Percentiles rank a stretch among this genome's conserved stretches.
Conservation (phyloP, 1,140 invertebrate species). For the Cephus cinctus region DNA sequence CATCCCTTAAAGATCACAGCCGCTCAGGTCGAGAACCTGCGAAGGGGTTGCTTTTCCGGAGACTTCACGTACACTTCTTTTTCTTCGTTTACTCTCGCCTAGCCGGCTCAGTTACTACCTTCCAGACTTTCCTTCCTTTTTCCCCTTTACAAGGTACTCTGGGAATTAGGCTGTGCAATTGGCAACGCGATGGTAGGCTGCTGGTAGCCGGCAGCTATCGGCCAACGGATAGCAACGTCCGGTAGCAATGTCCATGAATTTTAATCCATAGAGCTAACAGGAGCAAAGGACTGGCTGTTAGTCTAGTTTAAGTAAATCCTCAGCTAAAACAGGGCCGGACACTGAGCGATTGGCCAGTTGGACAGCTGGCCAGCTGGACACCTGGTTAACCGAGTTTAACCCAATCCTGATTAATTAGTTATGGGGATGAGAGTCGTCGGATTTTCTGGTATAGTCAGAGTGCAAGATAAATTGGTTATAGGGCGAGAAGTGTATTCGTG, state of each 20-base stretch:
- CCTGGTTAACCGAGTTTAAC: too few relatives aligned
- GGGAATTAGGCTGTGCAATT: background rate
- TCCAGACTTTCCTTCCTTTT: background rate
- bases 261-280: background rate
- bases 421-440: too few relatives aligned
- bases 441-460: too few relatives aligned
- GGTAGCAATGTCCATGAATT: background rate
- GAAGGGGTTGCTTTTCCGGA: background rate
- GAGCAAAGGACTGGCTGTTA: background rate
- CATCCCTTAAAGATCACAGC: conserved; percentile 12
- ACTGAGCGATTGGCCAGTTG: background rate
- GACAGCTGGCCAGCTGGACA: background rate
- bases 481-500: too few relatives aligned
- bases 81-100: background rate
- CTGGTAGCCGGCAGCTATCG: background rate
- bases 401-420: too few relatives aligned
- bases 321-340: conserved; percentile 1
- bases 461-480: too few relatives aligned
- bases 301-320: conserved; percentile 1
- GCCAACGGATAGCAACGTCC: background rate
- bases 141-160: background rate
- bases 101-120: background rate
- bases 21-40: too few relatives aligned
- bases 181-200: background rate
- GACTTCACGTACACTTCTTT: background rate